Conservation (phyloP, 2,888 invertebrate genomes). For the Diarsia rubi region DNA sequence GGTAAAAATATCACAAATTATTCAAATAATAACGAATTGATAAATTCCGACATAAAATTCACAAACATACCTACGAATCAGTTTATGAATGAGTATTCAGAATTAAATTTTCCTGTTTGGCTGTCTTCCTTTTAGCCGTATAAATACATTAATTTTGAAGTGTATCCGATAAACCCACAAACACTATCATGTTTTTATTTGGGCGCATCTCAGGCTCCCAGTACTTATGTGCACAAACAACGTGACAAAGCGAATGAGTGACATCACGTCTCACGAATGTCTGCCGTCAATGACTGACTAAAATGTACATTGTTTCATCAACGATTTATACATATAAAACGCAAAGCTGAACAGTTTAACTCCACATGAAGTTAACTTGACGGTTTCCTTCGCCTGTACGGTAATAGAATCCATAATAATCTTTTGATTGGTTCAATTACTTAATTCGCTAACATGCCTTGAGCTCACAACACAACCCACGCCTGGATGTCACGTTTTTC, state of each 20-base stretch:
- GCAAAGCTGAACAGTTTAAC: conserved; percentile 14
- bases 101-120: conserved; percentile 64
- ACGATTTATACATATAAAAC: conserved; percentile 26
- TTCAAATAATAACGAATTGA: conserved; percentile 10
- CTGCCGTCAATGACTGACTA: conserved; percentile 65
- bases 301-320: conserved; percentile 65
- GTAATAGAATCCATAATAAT: conserved; percentile 69
- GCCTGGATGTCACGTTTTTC: conserved; percentile 68
- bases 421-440: conserved; percentile 81
- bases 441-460: conserved; percentile 77
- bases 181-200: conserved; percentile 85
- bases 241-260: conserved; percentile 82
- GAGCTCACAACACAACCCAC: conserved; percentile 71
- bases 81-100: conserved; percentile 56
- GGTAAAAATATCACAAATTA: conserved; percentile 3
- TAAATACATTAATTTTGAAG: conserved; percentile 53
- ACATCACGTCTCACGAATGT: conserved; percentile 83
- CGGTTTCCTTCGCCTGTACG: conserved; percentile 66
- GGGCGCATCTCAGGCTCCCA: conserved; percentile 72
- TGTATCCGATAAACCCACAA: conserved; percentile 76
- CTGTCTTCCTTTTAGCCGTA: conserved; percentile 45
- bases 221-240: conserved; percentile 79
- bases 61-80: conserved; percentile 25
- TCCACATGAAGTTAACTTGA: conserved; percentile 68
- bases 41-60: conserved; percentile 2